These are phyloP conservation scores for Valencia hispanica DNA, from an alignment of 2,797 vertebrate species.

Conservation along the genomic window DNA sequence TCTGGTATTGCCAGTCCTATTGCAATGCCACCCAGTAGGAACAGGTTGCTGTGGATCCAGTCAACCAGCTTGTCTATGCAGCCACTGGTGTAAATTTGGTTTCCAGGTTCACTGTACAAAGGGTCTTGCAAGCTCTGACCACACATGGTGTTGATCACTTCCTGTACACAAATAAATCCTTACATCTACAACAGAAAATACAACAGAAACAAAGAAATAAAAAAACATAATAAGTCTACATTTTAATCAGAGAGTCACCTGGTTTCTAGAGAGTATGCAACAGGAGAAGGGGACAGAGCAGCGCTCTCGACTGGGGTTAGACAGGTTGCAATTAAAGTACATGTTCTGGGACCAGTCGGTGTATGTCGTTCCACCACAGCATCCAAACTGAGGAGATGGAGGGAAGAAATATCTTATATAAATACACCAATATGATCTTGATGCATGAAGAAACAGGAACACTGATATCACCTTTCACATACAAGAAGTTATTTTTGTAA, in stretches of 20 bases:
- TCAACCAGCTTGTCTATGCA: slow-evolving; percentile 93
- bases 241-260: slow-evolving; percentile 70
- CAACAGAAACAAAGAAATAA: neutral
- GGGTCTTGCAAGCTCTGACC: slow-evolving; percentile 85
- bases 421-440: neutral
- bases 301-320: slow-evolving; percentile 88
- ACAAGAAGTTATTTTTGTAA: neutral
- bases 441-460: neutral
- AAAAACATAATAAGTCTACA: neutral
- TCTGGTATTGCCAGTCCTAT: slow-evolving; percentile 92
- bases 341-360: slow-evolving; percentile 94
- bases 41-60: slow-evolving; percentile 95
- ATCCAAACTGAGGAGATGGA: slow-evolving; percentile 84
- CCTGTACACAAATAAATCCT: slow-evolving; percentile 59
- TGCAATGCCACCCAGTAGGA: slow-evolving; percentile 89
- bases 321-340: slow-evolving; percentile 89
- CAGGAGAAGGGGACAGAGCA: slow-evolving; percentile 97
- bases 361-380: slow-evolving; percentile 89
- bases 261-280: slow-evolving; percentile 77
- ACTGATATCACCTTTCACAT: neutral
- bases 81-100: slow-evolving; percentile 88
- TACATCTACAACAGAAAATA: neutral
- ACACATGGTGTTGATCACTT: slow-evolving; percentile 94
- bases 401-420: neutral
- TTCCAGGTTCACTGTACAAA: slow-evolving; percentile 74